Percentiles rank a stretch among this genome's conserved stretches.
Evolutionary conservation across 30 jellyfish, hydroid and myxozoan species (phyloP).

Genomic region (Clytia hemisphaerica): DNA sequence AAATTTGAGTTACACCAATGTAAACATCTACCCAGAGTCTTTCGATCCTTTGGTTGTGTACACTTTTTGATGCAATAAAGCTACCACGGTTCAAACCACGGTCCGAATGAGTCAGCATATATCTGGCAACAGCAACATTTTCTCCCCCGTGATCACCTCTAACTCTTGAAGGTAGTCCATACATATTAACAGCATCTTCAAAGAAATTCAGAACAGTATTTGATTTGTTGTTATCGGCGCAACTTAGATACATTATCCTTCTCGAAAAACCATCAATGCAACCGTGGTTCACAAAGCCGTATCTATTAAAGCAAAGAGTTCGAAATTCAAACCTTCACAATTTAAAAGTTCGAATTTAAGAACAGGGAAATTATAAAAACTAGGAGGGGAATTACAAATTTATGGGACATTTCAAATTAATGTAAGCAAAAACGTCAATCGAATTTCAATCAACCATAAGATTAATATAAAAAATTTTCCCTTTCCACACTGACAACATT

Average conservation of each 20-base stretch:
- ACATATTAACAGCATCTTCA: not conserved
- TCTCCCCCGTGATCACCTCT: constrained; percentile 29
- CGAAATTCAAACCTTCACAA: too few species aligned
- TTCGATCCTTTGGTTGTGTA: constrained; percentile 25
- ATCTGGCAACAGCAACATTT: constrained; percentile 18
- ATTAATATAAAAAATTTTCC: too few species aligned
- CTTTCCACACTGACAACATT: too few species aligned
- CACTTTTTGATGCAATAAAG: constrained; percentile 21
- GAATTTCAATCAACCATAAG: too few species aligned
- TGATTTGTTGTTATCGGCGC: constrained; percentile 16
- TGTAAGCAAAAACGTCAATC: too few species aligned
- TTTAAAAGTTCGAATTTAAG: too few species aligned
- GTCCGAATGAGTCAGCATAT: constrained; percentile 14
- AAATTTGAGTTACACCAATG: not conserved
- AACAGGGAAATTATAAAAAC: too few species aligned
- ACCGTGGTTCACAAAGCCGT: too few species aligned
- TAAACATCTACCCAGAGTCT: constrained; percentile 16
- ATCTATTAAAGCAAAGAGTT: too few species aligned
- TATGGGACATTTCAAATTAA: too few species aligned
- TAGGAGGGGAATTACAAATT: too few species aligned
- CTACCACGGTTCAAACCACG: constrained; percentile 27
- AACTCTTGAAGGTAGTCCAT: constrained; percentile 13
- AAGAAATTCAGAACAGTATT: constrained; percentile 5
- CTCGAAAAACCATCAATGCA: constrained; percentile 17
- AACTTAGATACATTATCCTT: not conserved